Evolutionary conservation across 2,797 vertebrate genomes (phyloP).

Genomic region (Rousettus madagascariensis): DNA sequence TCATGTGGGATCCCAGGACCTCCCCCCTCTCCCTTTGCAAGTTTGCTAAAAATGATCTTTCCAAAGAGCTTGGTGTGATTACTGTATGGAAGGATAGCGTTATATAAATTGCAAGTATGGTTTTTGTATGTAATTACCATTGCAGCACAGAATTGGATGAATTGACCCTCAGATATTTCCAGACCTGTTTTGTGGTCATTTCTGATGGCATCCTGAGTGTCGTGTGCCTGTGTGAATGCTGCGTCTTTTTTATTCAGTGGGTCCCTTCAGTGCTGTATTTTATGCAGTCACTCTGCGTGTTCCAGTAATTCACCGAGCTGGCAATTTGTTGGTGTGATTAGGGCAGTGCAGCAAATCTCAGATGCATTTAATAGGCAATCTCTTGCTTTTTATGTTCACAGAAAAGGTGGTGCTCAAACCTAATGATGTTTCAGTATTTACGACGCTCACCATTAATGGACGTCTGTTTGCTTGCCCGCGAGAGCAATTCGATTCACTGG

Average conservation of each 20-base stretch:
- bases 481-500: conserved; percentile 96
- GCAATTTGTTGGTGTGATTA: conserved; percentile 72
- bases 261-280: conserved; percentile 26
- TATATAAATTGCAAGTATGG: neutral
- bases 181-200: conserved; percentile 3
- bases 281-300: conserved; percentile 23
- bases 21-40: neutral
- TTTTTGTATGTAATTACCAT: neutral
- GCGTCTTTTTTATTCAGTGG: conserved; percentile 54
- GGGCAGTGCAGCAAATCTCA: conserved; percentile 67
- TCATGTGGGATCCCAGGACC: neutral
- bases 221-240: neutral
- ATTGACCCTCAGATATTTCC: neutral
- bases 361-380: conserved; percentile 65
- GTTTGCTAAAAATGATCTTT: conserved; percentile 27
- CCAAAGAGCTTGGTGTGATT: neutral
- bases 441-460: conserved; percentile 94
- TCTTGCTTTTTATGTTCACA: conserved; percentile 84
- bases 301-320: conserved; percentile 64
- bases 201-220: conserved; percentile 32
- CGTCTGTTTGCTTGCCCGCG: conserved; percentile 94
- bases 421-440: conserved; percentile 96
- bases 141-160: neutral
- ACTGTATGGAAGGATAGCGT: neutral
- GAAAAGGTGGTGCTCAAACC: conserved; percentile 96